Base-by-base conservation (phyloP, 2,888 invertebrate species). In the Zhuqinia jingwanae region DNA sequence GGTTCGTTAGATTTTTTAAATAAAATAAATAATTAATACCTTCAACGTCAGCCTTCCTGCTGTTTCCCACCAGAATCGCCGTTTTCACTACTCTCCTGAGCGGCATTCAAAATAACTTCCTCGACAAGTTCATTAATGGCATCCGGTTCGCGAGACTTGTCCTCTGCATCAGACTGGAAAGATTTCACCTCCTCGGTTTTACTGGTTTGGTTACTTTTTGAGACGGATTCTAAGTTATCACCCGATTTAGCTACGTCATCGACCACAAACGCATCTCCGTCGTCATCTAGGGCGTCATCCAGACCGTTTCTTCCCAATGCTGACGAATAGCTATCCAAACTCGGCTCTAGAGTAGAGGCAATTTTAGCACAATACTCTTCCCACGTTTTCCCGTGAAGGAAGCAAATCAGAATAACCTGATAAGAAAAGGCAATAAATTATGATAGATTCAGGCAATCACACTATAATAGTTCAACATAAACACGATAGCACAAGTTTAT, bases 391-490 rank as follows among this genome's bases (percentile, higher is more conserved):
- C 94, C 94, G 81, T 94, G 94, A 50, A 96, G 92, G 88, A 98
- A 95, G 92, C 97, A 96, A 82, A 98, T 95, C 53, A 99, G 93
- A 47, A 98, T 95, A 2, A 98, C 85, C 85, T 85, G n/a, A 25
- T 13, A 30, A 36, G 0, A 73, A n/a, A n/a, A n/a, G n/a, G n/a
- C n/a, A n/a, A n/a, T n/a, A n/a, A n/a, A n/a, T n/a, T n/a, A n/a
- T n/a, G n/a, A n/a, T n/a, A n/a, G n/a, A n/a, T n/a, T n/a, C n/a
- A n/a, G n/a, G n/a, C n/a, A n/a, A n/a, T n/a, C n/a, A n/a, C n/a
- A n/a, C n/a, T n/a, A n/a, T n/a, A n/a, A n/a, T n/a, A n/a, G n/a
- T n/a, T n/a, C n/a, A n/a, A n/a, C n/a, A n/a, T n/a, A n/a, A n/a
- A n/a, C n/a, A n/a, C n/a, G n/a, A n/a, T n/a, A n/a, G n/a, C n/a